These are phyloP conservation scores for Psilopogon haemacephalus DNA, from an alignment of 2,113 vertebrate genomes.

Conservation along the genomic window DNA sequence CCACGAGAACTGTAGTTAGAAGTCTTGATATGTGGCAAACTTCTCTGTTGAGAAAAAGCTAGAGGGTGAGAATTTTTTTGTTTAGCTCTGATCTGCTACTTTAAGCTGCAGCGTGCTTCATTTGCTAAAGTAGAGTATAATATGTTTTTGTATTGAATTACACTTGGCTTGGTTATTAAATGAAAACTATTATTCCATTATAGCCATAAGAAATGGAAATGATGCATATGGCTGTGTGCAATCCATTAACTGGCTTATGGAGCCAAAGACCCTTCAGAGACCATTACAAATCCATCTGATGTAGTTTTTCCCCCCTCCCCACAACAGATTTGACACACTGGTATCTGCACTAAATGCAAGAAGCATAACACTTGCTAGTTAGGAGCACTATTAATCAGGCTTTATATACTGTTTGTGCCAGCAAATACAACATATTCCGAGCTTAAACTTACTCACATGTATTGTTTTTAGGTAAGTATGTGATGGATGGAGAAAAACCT, in stretches of 20 bases:
- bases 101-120: slow-evolving; percentile 19
- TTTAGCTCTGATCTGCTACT: neutral
- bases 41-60: neutral
- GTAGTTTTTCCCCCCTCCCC: neutral
- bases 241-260: slow-evolving; percentile 25
- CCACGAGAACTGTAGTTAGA: neutral
- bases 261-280: slow-evolving; percentile 26
- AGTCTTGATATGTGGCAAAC: neutral
- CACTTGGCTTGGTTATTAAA: slow-evolving; percentile 46
- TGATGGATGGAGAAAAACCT: neutral
- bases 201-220: neutral
- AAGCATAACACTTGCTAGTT: neutral
- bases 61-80: neutral
- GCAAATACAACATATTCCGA: neutral
- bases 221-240: slow-evolving; percentile 16
- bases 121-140: neutral
- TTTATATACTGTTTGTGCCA: neutral
- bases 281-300: slow-evolving; percentile 22
- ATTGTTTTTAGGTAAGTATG: neutral
- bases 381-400: neutral
- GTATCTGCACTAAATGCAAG: neutral
- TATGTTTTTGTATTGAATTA: slow-evolving; percentile 39
- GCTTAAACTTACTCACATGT: neutral
- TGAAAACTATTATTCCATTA: slow-evolving; percentile 54
- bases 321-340: neutral